These are phyloP conservation scores for Falco columbarius DNA, from an alignment of 2,797 vertebrate genomes.

Conservation along the genomic window DNA sequence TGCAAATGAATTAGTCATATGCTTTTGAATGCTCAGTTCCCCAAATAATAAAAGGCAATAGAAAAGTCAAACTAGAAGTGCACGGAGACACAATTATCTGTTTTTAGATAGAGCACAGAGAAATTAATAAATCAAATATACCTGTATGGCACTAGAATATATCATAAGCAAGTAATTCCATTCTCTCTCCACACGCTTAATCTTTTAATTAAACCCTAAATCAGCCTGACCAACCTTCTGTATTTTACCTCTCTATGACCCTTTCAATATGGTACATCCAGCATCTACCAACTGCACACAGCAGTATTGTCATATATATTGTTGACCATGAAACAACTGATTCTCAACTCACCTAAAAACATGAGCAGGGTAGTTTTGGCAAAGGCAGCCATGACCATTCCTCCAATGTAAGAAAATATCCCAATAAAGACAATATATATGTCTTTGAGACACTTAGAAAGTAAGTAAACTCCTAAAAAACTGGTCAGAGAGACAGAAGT, in stretches of 20 bases:
- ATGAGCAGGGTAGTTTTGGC: conserved; percentile 89
- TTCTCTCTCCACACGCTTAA: neutral
- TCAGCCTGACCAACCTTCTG: neutral
- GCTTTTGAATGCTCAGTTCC: neutral
- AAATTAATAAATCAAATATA: neutral
- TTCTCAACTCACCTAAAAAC: conserved; percentile 88
- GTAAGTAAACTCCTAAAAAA: conserved; percentile 84
- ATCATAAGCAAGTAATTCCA: neutral
- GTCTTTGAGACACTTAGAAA: conserved; percentile 86
- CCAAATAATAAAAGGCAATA: neutral
- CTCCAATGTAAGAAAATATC: conserved; percentile 84
- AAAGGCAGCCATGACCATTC: conserved; percentile 84
- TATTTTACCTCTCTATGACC: neutral
- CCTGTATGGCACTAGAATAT: neutral
- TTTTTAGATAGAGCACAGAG: neutral
- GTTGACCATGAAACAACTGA: neutral
- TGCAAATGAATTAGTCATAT: neutral
- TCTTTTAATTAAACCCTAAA: neutral
- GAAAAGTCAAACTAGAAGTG: neutral
- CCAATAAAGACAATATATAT: conserved; percentile 85
- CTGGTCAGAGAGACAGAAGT: conserved; percentile 85
- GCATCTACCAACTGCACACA: neutral
- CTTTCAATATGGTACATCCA: neutral
- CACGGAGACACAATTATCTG: neutral
- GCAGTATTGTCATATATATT: neutral